Base-by-base conservation (phyloP, 2,888 invertebrate species). In the Polydesmus complanatus region DNA sequence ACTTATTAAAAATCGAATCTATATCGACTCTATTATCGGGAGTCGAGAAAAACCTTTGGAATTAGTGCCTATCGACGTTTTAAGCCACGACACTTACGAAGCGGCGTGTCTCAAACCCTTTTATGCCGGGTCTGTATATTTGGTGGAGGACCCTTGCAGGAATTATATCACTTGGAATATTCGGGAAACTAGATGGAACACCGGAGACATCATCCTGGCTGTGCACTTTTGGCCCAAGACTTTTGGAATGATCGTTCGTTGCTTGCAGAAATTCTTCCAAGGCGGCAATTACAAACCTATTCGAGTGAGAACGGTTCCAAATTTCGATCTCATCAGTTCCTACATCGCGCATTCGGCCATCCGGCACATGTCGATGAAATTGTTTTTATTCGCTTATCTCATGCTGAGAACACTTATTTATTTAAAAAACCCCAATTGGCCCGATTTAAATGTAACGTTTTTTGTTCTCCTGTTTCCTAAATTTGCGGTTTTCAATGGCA, bases 101-200 rank as follows among this genome's bases (percentile, higher is more conserved):
- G 63, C 63, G 1, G 63, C 62, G 11, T 63, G 63, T 27, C 27
- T 63, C 48, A 8, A 61, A 19, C 63, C 63, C 0, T 25, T 63
- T 21, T 63, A 59, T 56, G 63, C 61, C 2, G 56, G 63, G 27
- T 56, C 56, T 25, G 62, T 63, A 21, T 54, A 52, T 21, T 52
- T 63, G 1, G 47, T 62, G 3, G 63, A 63, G 54, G 63, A 61
- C 19, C 63, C 63, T 3, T 63, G 63, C 47, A 58, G 61, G 26
- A 63, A 63, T 50, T 63, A 63, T 49, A 61, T 63, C 1, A 63
- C 63, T 2, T 63, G 63, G 63, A 61, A 63, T 53, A 59, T 62
- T 61, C 53, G 63, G n/a, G 63, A 63, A 53, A 63, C 62, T 18
- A 23, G 63, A 2, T 63, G 63, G 63, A 63, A 63, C 50, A 63